Percentiles rank a stretch among this genome's conserved stretches.
Evolutionary conservation across 1,140 invertebrate species (phyloP).

Genomic region (Bombus ignitus): DNA sequence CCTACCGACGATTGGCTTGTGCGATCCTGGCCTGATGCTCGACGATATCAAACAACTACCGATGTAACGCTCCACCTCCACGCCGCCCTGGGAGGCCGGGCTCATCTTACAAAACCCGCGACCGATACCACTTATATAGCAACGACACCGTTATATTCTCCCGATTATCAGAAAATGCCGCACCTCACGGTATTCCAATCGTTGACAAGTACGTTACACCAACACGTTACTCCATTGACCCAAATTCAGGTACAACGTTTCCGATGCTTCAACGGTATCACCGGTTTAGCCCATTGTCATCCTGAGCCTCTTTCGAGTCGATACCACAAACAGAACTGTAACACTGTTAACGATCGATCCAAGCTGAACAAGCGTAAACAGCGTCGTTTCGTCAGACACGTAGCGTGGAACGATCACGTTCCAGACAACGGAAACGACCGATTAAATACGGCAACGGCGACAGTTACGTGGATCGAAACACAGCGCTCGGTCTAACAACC

Average conservation of each 20-base stretch:
- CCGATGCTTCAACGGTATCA: background rate
- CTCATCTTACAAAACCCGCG: slow-evolving; percentile 81
- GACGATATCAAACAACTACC: slow-evolving; percentile 86
- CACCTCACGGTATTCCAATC: slow-evolving; percentile 7
- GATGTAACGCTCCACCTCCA: slow-evolving; percentile 87
- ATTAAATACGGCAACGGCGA: background rate
- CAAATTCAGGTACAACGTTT: background rate
- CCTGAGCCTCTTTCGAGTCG: background rate
- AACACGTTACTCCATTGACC: slow-evolving; percentile 49
- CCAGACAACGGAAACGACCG: background rate
- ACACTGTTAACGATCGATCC: background rate
- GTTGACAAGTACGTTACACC: background rate
- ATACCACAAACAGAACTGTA: background rate
- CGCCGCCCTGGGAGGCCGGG: slow-evolving; percentile 84
- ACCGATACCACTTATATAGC: slow-evolving; percentile 16
- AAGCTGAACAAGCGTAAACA: too few species aligned
- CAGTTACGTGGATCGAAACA: background rate
- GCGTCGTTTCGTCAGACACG: too few species aligned
- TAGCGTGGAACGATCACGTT: background rate
- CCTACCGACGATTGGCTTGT: slow-evolving; percentile 72
- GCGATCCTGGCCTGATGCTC: slow-evolving; percentile 76
- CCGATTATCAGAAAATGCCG: background rate
- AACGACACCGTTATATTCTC: background rate
- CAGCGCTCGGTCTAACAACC: slow-evolving; percentile 53
- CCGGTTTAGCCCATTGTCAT: slow-evolving; percentile 60